Base-by-base conservation (phyloP, 2,888 invertebrate genomes). In the Temnothorax unifasciatus region DNA sequence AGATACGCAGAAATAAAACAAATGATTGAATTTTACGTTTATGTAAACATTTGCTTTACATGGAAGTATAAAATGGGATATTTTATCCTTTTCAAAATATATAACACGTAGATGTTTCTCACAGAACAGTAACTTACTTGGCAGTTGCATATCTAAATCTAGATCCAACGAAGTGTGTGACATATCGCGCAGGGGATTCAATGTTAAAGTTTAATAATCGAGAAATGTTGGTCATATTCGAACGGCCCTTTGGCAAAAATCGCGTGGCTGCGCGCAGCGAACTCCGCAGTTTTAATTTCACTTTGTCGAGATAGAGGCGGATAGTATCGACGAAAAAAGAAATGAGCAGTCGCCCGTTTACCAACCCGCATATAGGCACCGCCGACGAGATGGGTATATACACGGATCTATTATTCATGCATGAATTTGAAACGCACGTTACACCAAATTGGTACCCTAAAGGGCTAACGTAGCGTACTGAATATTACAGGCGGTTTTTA, bases 371-470 rank as follows among this genome's bases (percentile, higher is more conserved):
- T 85, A 88, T 86, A 88, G 84, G 83, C 83, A 85, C 74, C 77
- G 57, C 82, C 81, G 71, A 47, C 88, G 83, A 83, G 85, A 64
- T 69, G 54, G 44, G 47, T 68, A 66, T 83, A 74, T 85, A 90
- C 87, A 83, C 82, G 83, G 69, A 88, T 90, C 87, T 90, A 90
- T 90, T 90, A 90, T 88, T 90, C 89, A 90, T 90, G 88, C 87
- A 88, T 89, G 89, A 88, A 89, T 89, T 88, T 68, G 88, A 85
- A 85, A 88, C 88, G 84, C 87, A 71, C 88, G 85, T 86, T 86
- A 86, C 81, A 76, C 82, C 74, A 88, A 88, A 90, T 90, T 85
- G 87, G 59, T 86, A 77, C 64, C 90, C 90, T 83, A 82, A 87
- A 87, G 88, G 82, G 81, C 83, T 79, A 82, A 83, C 82, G 79